Base-by-base conservation (phyloP, 2,888 invertebrate genomes). In the Acrobasis repandana region DNA sequence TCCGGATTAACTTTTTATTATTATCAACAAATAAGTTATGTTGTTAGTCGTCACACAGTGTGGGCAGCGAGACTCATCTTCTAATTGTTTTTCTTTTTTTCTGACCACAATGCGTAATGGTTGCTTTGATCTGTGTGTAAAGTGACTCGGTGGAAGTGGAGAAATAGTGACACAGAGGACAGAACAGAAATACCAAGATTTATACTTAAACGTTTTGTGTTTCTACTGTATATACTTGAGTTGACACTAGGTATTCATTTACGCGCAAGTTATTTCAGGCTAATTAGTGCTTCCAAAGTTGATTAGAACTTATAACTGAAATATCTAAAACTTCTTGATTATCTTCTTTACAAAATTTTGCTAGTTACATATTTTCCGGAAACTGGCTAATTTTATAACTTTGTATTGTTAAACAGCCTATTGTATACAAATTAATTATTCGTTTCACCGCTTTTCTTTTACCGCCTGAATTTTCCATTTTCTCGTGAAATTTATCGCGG, bases 1-100 rank as follows among this genome's bases (percentile, higher is more conserved):
- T n/a, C n/a, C n/a, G n/a, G n/a, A n/a, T n/a, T n/a, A n/a, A n/a
- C n/a, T n/a, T n/a, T n/a, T n/a, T n/a, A n/a, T n/a, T n/a, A n/a
- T n/a, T n/a, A n/a, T n/a, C n/a, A n/a, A n/a, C n/a, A n/a, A n/a
- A n/a, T n/a, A n/a, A n/a, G n/a, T n/a, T n/a, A n/a, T n/a, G n/a
- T n/a, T n/a, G n/a, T n/a, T n/a, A 20, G 20, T 20, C 20, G 20
- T 20, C 20, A 52, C 83, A 79, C 85, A 85, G 85, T 69, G 74
- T 68, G 71, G 65, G 62, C 59, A 61, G 59, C 65, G 65, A 63
- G 56, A 58, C 75, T 81, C 88, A 90, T 90, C 82, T 83, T 84
- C 86, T 90, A 86, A 90, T 90, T 90, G 90, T 89, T 89, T 88
- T 88, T 88, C 88, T 89, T 88, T 88, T 88, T 88, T 90, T 83